Evolutionary conservation across 2,797 vertebrate species (phyloP), one percentile per base, ranked within the genome.

Genomic region (Dryobates pubescens): DNA sequence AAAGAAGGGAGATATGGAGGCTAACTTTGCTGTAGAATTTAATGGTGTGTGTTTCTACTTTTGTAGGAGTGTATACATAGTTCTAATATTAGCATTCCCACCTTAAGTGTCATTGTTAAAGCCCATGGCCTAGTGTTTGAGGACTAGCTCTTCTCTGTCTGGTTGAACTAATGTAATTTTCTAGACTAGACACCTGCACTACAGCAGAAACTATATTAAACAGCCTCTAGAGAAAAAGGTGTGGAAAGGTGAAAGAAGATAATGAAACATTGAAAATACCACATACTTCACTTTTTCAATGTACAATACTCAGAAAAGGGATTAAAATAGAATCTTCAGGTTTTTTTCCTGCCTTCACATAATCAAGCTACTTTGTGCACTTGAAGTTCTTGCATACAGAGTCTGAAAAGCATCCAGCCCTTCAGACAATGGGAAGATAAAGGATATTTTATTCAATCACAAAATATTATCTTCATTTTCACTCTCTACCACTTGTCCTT

Each of bases 381-480:
- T 84, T 69, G 7, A 86, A 36, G 45, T 82, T 51, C 72, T 68
- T 88, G 23, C 3, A 4, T 43, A 81, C 24, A 84, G 45, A 64
- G 59, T 17, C 56, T 74, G 51, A 79, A 86, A 38, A 56, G 6
- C n/a, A 32, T 71, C 20, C 47, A 57, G 19, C 18, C 47, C 49
- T 82, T 91, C 38, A 62, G 26, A 54, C 26, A 59, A 92, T 64
- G 51, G 7, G 24, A 72, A 64, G 13, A n/a, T 51, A 67, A 57
- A 32, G 20, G 29, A 27, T 12, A 32, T 51, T 88, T 94, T 63
- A 62, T 43, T 88, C 81, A 88, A 91, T 13, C 76, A 88, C 45
- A 67, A 92, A 92, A 69, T 62, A 30, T 96, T 26, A 86, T 89
- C 64, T 82, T 13, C 36, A 6, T 91, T 88, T 88, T 95, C 56